These are phyloP conservation scores for Anabas testudineus DNA, from an alignment of 2,797 vertebrate species.

Conservation along the genomic window DNA sequence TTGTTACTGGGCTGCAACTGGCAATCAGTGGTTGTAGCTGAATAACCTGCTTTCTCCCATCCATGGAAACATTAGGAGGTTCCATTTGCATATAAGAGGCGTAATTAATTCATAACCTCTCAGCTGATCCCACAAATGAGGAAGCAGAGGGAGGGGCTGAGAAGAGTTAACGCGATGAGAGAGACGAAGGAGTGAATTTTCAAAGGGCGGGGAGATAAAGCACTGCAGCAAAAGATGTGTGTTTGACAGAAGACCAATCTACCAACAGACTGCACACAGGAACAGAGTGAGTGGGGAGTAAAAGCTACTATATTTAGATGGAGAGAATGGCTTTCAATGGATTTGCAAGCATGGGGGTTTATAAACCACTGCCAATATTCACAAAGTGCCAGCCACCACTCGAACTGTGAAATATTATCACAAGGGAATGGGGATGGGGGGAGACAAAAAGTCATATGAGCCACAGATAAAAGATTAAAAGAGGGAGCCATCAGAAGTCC, in stretches of 20 bases:
- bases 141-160: conserved; percentile 13
- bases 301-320: conserved; percentile 53
- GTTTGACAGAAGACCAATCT: conserved; percentile 43
- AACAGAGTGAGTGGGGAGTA: conserved; percentile 36
- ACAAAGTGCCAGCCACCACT: conserved; percentile 39
- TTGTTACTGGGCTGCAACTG: conserved; percentile 44
- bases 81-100: conserved; percentile 27
- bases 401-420: conserved; percentile 48
- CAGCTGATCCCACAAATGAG: conserved; percentile 34
- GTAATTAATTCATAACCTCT: conserved; percentile 50
- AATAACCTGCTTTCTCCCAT: conserved; percentile 25
- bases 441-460: background rate
- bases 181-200: conserved; percentile 16
- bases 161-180: conserved; percentile 18
- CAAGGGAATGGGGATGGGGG: too few species aligned
- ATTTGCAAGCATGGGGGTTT: conserved; percentile 34
- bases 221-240: conserved; percentile 28
- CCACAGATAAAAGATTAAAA: conserved; percentile 16
- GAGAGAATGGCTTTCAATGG: conserved; percentile 53
- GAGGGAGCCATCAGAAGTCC: conserved; percentile 3
- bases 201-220: conserved; percentile 40
- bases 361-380: conserved; percentile 43
- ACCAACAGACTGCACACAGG: conserved; percentile 41
- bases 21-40: conserved; percentile 42
- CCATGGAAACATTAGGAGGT: conserved; percentile 32